These are phyloP conservation scores for Chloropsis cyanopogon DNA, from an alignment of 2,113 vertebrate genomes.

Conservation along the genomic window DNA sequence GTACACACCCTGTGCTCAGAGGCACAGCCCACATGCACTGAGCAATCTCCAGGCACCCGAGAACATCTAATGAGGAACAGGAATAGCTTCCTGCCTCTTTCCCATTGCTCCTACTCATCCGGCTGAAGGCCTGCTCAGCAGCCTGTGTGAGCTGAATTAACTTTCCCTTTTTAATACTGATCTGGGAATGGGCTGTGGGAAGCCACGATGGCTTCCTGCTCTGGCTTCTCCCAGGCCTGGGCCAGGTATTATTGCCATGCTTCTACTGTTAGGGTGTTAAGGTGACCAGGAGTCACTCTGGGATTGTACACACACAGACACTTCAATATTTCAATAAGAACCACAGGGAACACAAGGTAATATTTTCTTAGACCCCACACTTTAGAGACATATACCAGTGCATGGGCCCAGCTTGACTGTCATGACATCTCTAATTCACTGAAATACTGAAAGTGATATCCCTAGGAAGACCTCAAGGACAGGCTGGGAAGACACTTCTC, in stretches of 20 bases:
- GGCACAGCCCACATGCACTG: background rate
- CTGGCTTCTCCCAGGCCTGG: background rate
- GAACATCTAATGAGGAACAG: background rate
- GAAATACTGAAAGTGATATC: background rate
- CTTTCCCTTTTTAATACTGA: background rate
- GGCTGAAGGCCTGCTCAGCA: background rate
- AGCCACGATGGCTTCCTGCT: background rate
- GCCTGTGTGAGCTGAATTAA: background rate
- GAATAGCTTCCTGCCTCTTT: background rate
- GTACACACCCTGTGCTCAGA: background rate
- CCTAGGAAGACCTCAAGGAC: background rate
- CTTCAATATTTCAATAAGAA: background rate
- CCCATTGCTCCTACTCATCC: background rate
- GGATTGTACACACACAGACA: background rate
- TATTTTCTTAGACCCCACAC: background rate
- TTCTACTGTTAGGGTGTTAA: background rate
- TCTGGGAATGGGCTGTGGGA: background rate
- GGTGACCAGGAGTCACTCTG: background rate
- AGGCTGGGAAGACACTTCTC: background rate
- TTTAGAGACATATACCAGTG: background rate
- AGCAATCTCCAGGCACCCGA: background rate
- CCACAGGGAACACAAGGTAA: background rate
- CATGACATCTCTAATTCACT: background rate
- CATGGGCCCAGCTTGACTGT: background rate
- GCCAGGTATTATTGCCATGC: background rate